Evolutionary conservation across 2,888 invertebrate genomes (phyloP), one percentile per base, ranked within the genome.

Genomic region (Marasmarcha lunaedactyla): DNA sequence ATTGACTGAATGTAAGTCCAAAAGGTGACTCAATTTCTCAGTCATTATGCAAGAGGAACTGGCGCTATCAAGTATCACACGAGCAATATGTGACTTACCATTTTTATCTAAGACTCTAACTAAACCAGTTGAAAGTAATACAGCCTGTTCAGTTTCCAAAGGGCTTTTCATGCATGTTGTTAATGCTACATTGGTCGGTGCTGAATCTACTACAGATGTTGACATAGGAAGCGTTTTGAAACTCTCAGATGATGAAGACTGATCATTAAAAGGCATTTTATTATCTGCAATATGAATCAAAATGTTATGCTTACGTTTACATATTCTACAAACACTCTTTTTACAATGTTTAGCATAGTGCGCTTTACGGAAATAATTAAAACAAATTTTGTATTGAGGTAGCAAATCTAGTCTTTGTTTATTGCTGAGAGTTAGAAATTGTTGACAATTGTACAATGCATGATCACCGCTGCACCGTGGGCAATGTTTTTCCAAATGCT

Each of bases 261-360:
- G n/a, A n/a, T n/a, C n/a, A n/a, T n/a, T n/a, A n/a, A n/a, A n/a
- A n/a, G n/a, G 40, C 7, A 40, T 12, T n/a, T n/a, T n/a, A n/a
- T n/a, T n/a, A n/a, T n/a, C n/a, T n/a, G n/a, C n/a, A n/a, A n/a
- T n/a, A n/a, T n/a, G n/a, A n/a, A n/a, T n/a, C n/a, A n/a, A n/a
- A n/a, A n/a, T n/a, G n/a, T n/a, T n/a, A n/a, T n/a, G n/a, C n/a
- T n/a, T n/a, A n/a, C n/a, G n/a, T n/a, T n/a, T n/a, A n/a, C n/a
- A n/a, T n/a, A n/a, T n/a, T 20, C 40, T 40, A 15, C 43, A 43
- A 11, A 38, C 40, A 10, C 15, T 6, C 10, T 34, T 30, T 36
- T 38, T 40, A 15, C 43, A 43, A 6, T 38, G 14, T 10, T 38
- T 38, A 2, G 38, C 38, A 20, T 38, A 40, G 14, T 43, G 43